Conservation (phyloP, 2,113 vertebrate genomes). For the Thermophis baileyi region DNA sequence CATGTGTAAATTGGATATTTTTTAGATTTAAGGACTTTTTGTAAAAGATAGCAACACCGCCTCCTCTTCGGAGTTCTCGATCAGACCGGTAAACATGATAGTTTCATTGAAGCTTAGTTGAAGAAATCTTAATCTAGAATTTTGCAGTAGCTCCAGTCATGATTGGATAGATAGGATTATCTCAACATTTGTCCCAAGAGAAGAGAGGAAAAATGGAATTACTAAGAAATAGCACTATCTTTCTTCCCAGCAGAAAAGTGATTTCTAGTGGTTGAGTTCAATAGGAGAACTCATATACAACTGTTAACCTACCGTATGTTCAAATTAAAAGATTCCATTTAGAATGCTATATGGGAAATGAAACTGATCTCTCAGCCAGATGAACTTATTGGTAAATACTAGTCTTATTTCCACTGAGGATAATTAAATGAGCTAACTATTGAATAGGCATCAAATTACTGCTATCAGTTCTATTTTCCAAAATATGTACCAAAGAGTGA, state of each 20-base stretch:
- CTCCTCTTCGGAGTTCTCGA: no score
- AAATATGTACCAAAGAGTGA: background rate
- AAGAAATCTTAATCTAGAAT: background rate
- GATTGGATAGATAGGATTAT: background rate
- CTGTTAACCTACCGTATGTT: background rate
- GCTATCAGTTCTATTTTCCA: background rate
- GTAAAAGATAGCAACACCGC: no score
- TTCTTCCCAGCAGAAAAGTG: background rate
- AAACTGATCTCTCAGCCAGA: background rate
- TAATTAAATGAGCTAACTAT: background rate
- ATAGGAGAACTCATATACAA: background rate
- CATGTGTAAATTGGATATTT: no score
- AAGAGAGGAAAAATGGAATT: background rate
- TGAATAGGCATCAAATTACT: background rate
- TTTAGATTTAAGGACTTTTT: no score
- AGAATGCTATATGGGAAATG: background rate
- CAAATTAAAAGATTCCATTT: background rate
- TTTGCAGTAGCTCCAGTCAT: background rate
- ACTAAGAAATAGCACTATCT: background rate
- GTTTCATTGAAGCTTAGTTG: no score
- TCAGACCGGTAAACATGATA: no score
- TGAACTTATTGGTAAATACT: background rate
- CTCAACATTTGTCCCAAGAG: background rate
- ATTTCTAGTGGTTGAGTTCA: background rate
- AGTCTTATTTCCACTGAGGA: background rate